These are phyloP conservation scores for Toxotes chatareus DNA, from an alignment of 2,113 vertebrate genomes.

Conservation along the genomic window DNA sequence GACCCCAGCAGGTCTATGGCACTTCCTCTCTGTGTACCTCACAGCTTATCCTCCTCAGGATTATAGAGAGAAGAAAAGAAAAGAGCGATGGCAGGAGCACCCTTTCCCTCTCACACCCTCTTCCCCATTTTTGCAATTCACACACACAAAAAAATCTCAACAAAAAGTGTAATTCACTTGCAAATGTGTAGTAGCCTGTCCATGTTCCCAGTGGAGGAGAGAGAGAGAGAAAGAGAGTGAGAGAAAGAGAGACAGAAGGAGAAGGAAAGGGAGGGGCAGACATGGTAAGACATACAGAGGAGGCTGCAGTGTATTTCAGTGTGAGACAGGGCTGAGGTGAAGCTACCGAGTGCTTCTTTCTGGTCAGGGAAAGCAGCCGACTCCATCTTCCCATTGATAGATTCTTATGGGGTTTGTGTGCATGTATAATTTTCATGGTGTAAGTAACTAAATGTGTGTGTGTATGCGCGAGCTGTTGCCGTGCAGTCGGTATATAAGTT, in stretches of 20 bases:
- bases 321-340: constrained; percentile 62
- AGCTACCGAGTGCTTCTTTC: constrained; percentile 71
- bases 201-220: constrained; percentile 68
- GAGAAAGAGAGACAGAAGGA: constrained; percentile 43
- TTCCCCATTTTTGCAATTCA: constrained; percentile 60
- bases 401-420: constrained; percentile 30
- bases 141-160: constrained; percentile 62
- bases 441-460: constrained; percentile 16
- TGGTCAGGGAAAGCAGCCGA: constrained; percentile 59
- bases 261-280: constrained; percentile 60
- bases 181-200: constrained; percentile 81
- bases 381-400: constrained; percentile 38
- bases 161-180: constrained; percentile 86
- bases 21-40: constrained; percentile 86
- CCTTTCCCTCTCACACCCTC: constrained; percentile 63
- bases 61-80: constrained; percentile 83
- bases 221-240: constrained; percentile 34
- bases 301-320: constrained; percentile 58
- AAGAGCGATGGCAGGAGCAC: constrained; percentile 75
- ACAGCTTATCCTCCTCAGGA: constrained; percentile 85
- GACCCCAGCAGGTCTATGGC: constrained; percentile 80
- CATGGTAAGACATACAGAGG: constrained; percentile 61
- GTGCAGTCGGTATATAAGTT: constrained; percentile 31
- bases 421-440: constrained; percentile 26
- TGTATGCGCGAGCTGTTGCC: constrained; percentile 21